Evolutionary conservation across 2,113 vertebrate species (phyloP).

Genomic region (Microcebus griseorufus): DNA sequence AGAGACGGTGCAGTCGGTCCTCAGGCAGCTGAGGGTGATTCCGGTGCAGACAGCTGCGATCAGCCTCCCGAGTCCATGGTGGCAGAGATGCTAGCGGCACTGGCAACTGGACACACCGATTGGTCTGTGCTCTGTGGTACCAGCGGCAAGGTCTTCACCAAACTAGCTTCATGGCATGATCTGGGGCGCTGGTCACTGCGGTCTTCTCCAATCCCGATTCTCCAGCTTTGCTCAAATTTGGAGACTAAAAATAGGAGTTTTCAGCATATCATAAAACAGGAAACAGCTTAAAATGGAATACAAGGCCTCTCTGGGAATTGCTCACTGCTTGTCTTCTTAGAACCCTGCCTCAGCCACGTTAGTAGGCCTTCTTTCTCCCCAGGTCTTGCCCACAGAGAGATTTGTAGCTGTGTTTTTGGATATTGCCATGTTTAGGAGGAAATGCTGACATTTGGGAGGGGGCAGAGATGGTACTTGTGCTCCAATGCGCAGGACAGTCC

Average conservation of each 20-base stretch:
- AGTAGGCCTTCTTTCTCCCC: neutral
- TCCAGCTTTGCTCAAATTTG: neutral
- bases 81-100: neutral
- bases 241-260: neutral
- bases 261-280: neutral
- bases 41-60: neutral
- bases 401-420: neutral
- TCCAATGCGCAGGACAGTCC: neutral
- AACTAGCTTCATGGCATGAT: neutral
- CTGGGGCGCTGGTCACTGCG: neutral
- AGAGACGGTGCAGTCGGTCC: fast-evolving
- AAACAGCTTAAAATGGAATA: neutral
- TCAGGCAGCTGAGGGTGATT: neutral
- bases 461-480: neutral
- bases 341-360: neutral
- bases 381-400: neutral
- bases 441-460: neutral
- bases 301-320: neutral
- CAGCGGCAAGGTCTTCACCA: neutral
- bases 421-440: neutral
- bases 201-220: neutral
- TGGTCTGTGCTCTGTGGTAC: neutral
- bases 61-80: no score
- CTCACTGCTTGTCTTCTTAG: neutral
- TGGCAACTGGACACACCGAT: neutral